Base-by-base conservation (phyloP, 2,113 vertebrate species). In the Perca schrenkii region DNA sequence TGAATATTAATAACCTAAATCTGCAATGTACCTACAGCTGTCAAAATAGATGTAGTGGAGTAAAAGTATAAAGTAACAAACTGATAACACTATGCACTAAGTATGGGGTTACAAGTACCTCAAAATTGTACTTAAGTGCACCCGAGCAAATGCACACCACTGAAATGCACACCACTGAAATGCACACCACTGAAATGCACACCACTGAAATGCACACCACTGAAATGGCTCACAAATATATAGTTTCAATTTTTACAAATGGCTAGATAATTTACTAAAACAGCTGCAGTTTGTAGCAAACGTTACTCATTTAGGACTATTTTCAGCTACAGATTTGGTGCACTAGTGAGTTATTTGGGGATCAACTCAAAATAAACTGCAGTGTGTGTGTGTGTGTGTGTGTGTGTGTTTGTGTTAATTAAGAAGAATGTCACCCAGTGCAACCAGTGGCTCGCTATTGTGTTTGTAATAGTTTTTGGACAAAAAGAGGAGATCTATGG, bases 251-350 rank as follows among this genome's bases (percentile, higher is more conserved):
- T 28, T 47, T 53, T 53, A 22, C 16, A 17, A 46, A 53, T 28
- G 11, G 2, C 31, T 22, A 28, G 40, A 73, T 14, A 0, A 5
- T 12, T 22, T 15, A n/a, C 17, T 0, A 34, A 53, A 69, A 53
- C 8, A 5, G 19, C 43, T 19, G 22, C 21, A 25, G 21, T 71
- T 61, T 56, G 17, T 50, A 50, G 17, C 57, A 49, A 62, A 50
- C 19, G 1, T 62, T 16, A n/a, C 11, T 22, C 28, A 74, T 6
- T 66, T 21, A 36, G 25, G 34, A 84, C 4, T 60, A 21, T 63
- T 74, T 79, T 31, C 0, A 68, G 74, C 11, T 72, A 28, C 57
- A 70, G 15, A 46, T 22, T 47, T 58, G 58, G 17, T 69, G 64
- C 49, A 19, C 13, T 64, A 6, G 16, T 65, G 60, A 52, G 25